These are phyloP conservation scores for Diachasma alloeum DNA, from an alignment of 1,140 invertebrate species.

Conservation along the genomic window DNA sequence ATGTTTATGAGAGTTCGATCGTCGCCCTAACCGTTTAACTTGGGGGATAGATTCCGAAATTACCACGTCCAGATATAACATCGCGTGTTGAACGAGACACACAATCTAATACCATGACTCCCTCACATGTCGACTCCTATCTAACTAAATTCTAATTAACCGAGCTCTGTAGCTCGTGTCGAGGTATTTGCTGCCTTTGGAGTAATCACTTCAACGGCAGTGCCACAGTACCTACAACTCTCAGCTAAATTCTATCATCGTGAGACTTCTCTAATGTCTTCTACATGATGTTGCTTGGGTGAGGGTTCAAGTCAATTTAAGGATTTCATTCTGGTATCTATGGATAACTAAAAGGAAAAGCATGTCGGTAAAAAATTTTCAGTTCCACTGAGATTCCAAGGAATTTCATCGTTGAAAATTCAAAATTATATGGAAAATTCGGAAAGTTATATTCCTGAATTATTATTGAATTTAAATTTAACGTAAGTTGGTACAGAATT, in stretches of 20 bases:
- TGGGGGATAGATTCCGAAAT: conserved; percentile 46
- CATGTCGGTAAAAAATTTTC: no score
- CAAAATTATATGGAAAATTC: no score
- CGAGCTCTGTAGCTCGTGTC: conserved; percentile 34
- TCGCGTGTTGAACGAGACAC: conserved; percentile 41
- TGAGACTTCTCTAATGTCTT: neutral
- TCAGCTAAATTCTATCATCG: conserved; percentile 14
- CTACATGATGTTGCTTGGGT: neutral
- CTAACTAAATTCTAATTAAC: conserved; percentile 51
- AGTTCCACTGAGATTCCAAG: no score
- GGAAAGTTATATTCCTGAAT: no score
- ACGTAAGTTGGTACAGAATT: no score
- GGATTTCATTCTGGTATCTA: no score
- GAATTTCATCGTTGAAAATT: no score
- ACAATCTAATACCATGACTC: conserved; percentile 5
- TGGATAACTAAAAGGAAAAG: no score
- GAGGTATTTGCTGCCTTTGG: conserved; percentile 16
- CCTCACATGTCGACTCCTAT: conserved; percentile 22
- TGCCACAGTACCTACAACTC: conserved; percentile 20
- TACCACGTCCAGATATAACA: conserved; percentile 51
- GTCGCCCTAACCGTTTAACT: neutral
- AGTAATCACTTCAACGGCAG: conserved; percentile 14
- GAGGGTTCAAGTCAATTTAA: no score
- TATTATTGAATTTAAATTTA: no score
- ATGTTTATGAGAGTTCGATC: no score